Conservation (phyloP, 2,113 vertebrate genomes). For the Chaetops frenatus region DNA sequence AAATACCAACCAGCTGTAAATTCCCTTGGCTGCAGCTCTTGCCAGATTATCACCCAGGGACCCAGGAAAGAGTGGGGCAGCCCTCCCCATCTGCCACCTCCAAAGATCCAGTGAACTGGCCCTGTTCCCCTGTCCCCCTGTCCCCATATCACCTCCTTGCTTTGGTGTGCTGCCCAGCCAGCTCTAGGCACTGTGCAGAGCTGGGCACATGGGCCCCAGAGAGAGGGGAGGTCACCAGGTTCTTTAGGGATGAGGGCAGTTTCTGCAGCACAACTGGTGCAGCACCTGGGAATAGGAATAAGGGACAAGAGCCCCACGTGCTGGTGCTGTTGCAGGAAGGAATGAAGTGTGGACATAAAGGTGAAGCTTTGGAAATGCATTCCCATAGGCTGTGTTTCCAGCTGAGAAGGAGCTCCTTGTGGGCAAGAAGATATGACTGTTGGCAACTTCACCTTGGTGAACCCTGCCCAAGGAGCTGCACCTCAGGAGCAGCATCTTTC, state of each 20-base stretch:
- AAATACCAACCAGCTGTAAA: not conserved
- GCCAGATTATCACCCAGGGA: not conserved
- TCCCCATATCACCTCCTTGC: not conserved
- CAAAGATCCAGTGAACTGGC: not conserved
- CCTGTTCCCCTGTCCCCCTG: not conserved
- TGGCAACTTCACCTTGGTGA: not conserved
- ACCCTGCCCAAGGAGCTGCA: not conserved
- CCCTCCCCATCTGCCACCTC: not conserved
- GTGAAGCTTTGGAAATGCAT: not conserved
- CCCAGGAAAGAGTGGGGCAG: not conserved
- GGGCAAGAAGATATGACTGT: not conserved
- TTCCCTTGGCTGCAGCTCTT: not conserved
- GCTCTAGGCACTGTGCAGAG: not conserved
- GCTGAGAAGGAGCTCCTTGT: fast-evolving
- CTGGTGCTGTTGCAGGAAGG: not conserved
- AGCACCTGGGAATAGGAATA: not conserved
- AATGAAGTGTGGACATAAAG: not conserved
- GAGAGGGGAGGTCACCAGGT: not conserved
- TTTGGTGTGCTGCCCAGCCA: not conserved
- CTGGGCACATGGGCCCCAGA: not conserved
- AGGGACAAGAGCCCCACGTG: not conserved
- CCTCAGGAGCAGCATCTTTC: not conserved
- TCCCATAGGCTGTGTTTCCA: not conserved
- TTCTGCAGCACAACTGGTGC: not conserved
- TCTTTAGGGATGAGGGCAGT: not conserved